Conservation (phyloP, 2,113 vertebrate species). For the Pollachius pollachius region DNA sequence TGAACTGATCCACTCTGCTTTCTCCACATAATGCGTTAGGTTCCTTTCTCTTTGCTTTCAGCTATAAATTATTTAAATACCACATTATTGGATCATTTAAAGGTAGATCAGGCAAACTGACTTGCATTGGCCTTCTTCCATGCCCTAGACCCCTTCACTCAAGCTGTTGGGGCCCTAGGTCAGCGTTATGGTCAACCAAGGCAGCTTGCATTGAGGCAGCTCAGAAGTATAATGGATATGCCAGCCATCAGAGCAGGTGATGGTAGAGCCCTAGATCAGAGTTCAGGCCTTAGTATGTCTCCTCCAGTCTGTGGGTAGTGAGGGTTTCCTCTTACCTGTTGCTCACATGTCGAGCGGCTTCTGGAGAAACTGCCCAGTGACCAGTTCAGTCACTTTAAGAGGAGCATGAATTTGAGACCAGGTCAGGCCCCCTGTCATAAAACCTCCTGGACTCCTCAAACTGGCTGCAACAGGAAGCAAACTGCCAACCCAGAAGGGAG, state of each 20-base stretch:
- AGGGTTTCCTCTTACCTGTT: neutral
- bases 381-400: neutral
- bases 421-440: no score
- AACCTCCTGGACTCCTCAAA: no score
- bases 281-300: neutral
- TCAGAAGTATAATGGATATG: neutral
- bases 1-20: no score
- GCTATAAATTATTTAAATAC: no score
- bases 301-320: neutral
- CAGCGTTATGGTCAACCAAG: slow-evolving; percentile 4
- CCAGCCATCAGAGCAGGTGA: neutral
- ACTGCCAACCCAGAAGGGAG: no score
- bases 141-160: neutral
- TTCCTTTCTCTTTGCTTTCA: neutral
- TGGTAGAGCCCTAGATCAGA: neutral
- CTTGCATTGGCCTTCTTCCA: neutral
- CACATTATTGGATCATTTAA: neutral
- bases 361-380: neutral
- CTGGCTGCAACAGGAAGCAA: no score
- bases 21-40: no score
- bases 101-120: neutral
- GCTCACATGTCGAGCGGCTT: neutral
- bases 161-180: neutral
- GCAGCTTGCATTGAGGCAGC: neutral
- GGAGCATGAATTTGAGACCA: no score